A percentile compares a stretch with the other conserved stretches of the same genome.
Evolutionary conservation across 2,888 invertebrate species (phyloP).

Genomic region (Conchocele bisecta): DNA sequence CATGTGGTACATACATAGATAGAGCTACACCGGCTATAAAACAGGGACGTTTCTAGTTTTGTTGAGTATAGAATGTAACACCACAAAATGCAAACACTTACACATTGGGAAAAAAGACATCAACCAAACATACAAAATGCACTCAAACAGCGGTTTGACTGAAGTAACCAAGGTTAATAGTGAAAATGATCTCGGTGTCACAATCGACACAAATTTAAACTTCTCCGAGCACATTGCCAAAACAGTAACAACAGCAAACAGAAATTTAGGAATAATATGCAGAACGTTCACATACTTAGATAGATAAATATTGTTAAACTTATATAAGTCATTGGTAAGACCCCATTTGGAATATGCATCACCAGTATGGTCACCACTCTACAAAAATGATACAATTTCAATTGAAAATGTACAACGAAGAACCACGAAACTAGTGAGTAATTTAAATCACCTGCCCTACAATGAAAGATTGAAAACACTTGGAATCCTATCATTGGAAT

Average conservation of each 20-base stretch:
- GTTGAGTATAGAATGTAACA: conserved; percentile 24
- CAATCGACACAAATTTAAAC: conserved; percentile 12
- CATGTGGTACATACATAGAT: too few species aligned
- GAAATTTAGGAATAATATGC: conserved; percentile 14
- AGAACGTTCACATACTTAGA: conserved; percentile 20
- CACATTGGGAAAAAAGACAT: background rate
- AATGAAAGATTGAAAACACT: conserved; percentile 5
- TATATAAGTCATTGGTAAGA: conserved; percentile 27
- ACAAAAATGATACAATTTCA: conserved; percentile 6
- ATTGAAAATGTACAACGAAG: conserved; percentile 32
- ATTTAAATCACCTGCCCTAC: background rate
- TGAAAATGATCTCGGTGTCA: conserved; percentile 25
- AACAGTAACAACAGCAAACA: conserved; percentile 29
- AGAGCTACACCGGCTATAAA: too few species aligned
- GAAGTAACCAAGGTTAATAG: background rate
- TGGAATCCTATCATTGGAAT: conserved; percentile 3
- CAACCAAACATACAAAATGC: background rate
- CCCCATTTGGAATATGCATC: conserved; percentile 30
- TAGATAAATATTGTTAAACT: conserved; percentile 15
- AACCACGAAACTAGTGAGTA: conserved; percentile 13
- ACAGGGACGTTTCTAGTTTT: too few species aligned
- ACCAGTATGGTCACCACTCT: conserved; percentile 9
- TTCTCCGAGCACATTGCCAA: conserved; percentile 10
- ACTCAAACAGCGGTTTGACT: background rate
- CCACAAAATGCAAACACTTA: conserved; percentile 11